phyloP scores from a whole-genome alignment of 2,113 vertebrate genomes.

The Haliaeetus leucogaster region DNA sequence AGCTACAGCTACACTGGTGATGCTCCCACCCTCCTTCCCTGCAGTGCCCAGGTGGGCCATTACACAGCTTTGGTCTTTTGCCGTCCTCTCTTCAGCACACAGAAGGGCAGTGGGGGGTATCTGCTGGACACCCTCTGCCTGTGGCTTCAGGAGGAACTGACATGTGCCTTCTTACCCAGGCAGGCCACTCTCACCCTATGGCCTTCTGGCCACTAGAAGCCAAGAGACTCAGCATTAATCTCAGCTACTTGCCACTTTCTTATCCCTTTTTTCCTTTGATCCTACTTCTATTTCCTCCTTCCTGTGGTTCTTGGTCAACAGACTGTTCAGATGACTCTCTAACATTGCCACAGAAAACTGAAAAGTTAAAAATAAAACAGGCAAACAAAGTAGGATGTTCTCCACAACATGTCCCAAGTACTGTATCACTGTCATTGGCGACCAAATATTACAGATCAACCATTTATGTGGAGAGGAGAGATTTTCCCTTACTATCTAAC shows the following conservation, averaged over 20 bases:
- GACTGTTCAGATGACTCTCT: neutral
- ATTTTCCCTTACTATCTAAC: neutral
- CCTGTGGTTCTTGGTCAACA: neutral
- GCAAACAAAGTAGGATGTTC: neutral
- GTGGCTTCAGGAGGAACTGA: neutral
- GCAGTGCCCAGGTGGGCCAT: neutral
- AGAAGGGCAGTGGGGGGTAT: neutral
- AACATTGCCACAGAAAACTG: neutral
- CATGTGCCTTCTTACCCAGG: accelerated
- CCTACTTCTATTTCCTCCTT: neutral
- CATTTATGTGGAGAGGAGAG: neutral
- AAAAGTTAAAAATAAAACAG: neutral
- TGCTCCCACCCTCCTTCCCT: neutral
- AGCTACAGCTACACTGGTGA: neutral
- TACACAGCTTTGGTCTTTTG: neutral
- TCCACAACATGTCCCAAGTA: neutral
- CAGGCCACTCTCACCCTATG: neutral
- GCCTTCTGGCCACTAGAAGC: neutral
- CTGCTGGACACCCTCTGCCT: neutral
- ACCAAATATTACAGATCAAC: neutral
- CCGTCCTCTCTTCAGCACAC: too few species aligned
- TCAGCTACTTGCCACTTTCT: neutral
- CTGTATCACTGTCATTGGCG: neutral
- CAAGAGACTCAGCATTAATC: neutral
- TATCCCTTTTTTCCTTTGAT: neutral